Conservation (phyloP, 1,140 invertebrate genomes). For the Calliopsis andreniformis region DNA sequence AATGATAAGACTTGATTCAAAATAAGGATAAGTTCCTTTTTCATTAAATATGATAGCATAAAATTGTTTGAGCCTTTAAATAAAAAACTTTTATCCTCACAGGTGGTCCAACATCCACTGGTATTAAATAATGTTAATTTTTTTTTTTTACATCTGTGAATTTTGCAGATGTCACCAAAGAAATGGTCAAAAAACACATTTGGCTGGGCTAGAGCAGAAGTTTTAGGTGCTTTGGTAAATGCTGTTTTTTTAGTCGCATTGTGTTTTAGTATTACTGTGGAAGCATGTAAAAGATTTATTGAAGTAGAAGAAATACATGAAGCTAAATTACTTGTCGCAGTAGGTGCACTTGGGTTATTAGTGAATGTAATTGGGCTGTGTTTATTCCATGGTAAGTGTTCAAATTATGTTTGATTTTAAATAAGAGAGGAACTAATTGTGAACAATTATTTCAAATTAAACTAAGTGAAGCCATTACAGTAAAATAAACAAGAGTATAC, state of each 20-base stretch:
- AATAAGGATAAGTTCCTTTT: too few relatives aligned
- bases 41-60: too few relatives aligned
- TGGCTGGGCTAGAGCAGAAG: conserved; percentile 96
- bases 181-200: conserved; percentile 98
- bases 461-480: too few relatives aligned
- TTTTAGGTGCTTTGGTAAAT: conserved; percentile 95
- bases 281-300: conserved; percentile 94
- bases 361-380: conserved; percentile 92
- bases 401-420: background rate
- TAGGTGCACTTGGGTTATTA: conserved; percentile 89
- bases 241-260: conserved; percentile 96
- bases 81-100: too few relatives aligned
- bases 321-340: conserved; percentile 88
- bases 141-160: background rate
- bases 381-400: conserved; percentile 89
- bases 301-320: conserved; percentile 92
- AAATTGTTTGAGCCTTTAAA: too few relatives aligned
- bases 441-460: too few relatives aligned
- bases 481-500: too few relatives aligned
- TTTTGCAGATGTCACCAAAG: conserved; percentile 93
- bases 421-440: too few relatives aligned
- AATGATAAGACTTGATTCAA: too few relatives aligned
- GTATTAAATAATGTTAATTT: too few relatives aligned
- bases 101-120: too few relatives aligned
- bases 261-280: conserved; percentile 95